phyloP scores from a whole-genome alignment of 2,113 vertebrate species.

The Ginglymostoma cirratum region DNA sequence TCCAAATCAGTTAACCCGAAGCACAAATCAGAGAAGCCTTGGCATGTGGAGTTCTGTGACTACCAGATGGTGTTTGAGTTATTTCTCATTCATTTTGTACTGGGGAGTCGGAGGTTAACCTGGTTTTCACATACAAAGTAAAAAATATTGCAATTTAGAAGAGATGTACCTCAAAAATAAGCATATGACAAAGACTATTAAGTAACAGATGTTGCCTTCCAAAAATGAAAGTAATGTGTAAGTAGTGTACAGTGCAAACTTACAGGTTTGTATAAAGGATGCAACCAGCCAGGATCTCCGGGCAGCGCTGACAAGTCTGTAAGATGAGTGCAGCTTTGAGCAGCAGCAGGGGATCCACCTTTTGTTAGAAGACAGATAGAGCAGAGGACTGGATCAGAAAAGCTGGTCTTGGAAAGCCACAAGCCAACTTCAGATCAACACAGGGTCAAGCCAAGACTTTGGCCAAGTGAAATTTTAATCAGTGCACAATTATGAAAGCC shows the following conservation, averaged over 20 bases:
- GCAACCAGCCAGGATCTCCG: conserved; percentile 75
- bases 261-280: conserved; percentile 78
- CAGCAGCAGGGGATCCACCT: conserved; percentile 88
- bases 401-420: background rate
- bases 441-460: background rate
- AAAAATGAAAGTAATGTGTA: background rate
- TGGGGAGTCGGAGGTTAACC: background rate
- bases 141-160: background rate
- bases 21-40: background rate
- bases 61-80: background rate
- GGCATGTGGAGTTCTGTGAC: background rate
- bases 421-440: background rate
- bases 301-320: conserved; percentile 81
- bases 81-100: background rate
- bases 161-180: background rate
- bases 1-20: background rate
- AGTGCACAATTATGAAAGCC: background rate
- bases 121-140: background rate
- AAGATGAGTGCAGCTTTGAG: conserved; percentile 89
- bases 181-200: background rate
- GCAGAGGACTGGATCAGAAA: background rate
- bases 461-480: background rate
- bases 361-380: conserved; percentile 18
- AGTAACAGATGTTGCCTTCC: background rate
- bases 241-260: conserved; percentile 39